Conservation (phyloP, 2,888 invertebrate species). For the Busseola fusca region DNA sequence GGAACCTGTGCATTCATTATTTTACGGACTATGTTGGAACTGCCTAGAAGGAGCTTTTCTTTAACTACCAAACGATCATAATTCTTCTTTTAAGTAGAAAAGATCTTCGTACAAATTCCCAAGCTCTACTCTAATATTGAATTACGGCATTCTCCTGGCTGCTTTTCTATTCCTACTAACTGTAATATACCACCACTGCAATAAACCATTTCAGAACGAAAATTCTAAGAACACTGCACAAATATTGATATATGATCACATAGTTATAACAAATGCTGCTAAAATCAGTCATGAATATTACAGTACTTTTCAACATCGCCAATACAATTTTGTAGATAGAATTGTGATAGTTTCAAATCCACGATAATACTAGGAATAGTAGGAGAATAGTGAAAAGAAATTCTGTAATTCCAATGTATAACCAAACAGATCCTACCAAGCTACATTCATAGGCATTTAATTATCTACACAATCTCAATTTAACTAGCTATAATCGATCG, state of each 20-base stretch:
- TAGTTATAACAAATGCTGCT: conserved; percentile 42
- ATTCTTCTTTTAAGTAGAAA: conserved; percentile 31
- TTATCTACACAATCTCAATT: background rate
- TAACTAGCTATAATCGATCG: background rate
- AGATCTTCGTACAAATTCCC: conserved; percentile 25
- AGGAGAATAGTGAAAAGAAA: background rate
- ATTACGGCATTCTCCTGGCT: conserved; percentile 35
- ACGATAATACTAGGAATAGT: conserved; percentile 7
- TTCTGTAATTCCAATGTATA: background rate
- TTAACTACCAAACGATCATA: conserved; percentile 13
- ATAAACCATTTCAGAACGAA: conserved; percentile 61
- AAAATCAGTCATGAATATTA: conserved; percentile 28
- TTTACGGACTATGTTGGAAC: background rate
- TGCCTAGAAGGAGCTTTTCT: conserved; percentile 9
- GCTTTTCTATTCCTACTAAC: conserved; percentile 57
- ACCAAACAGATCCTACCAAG: background rate
- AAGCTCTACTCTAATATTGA: conserved; percentile 46
- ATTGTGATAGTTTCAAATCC: conserved; percentile 11
- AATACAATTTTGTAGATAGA: conserved; percentile 31
- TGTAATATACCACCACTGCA: conserved; percentile 66
- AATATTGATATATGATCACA: conserved; percentile 65
- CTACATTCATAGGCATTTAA: background rate
- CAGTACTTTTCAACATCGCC: conserved; percentile 30
- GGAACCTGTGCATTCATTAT: background rate
- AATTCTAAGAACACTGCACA: conserved; percentile 64